Conservation (phyloP, 92 coral and sea anemone species). For the Parazoanthus darwini region DNA sequence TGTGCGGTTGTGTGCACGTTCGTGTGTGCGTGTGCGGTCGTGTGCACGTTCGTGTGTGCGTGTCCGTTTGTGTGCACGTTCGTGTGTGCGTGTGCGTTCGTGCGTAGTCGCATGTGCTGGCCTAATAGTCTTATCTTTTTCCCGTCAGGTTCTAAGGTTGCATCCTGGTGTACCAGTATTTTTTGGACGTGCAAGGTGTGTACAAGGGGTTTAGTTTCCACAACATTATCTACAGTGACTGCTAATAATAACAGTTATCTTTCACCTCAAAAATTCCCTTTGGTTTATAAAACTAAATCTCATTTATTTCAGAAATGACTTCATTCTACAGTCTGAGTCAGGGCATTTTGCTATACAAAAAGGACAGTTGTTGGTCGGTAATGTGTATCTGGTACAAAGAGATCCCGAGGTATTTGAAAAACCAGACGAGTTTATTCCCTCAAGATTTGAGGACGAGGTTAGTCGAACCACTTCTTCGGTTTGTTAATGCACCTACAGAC, state of each 20-base stretch:
- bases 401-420: conserved; percentile 66
- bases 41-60: background rate
- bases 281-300: no score
- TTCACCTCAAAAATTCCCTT: no score
- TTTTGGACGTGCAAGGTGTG: conserved; percentile 83
- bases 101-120: background rate
- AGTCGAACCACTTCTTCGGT: background rate
- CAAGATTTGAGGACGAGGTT: conserved; percentile 78
- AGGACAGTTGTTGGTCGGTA: conserved; percentile 71
- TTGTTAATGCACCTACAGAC: background rate
- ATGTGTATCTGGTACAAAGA: conserved; percentile 70
- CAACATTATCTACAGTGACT: background rate
- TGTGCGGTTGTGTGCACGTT: background rate
- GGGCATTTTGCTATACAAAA: conserved; percentile 53
- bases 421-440: conserved; percentile 71
- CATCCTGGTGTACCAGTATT: conserved; percentile 81
- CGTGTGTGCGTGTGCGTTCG: background rate
- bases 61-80: background rate
- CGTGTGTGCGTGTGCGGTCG: background rate
- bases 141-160: conserved; percentile 59
- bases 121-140: background rate
- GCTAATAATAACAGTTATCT: background rate
- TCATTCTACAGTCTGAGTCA: conserved; percentile 58
- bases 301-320: conserved; percentile 57
- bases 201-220: no score